Evolutionary conservation across 2,888 invertebrate species (phyloP), one percentile per base, ranked within the genome.

Genomic region (Dryomyza anilis): DNA sequence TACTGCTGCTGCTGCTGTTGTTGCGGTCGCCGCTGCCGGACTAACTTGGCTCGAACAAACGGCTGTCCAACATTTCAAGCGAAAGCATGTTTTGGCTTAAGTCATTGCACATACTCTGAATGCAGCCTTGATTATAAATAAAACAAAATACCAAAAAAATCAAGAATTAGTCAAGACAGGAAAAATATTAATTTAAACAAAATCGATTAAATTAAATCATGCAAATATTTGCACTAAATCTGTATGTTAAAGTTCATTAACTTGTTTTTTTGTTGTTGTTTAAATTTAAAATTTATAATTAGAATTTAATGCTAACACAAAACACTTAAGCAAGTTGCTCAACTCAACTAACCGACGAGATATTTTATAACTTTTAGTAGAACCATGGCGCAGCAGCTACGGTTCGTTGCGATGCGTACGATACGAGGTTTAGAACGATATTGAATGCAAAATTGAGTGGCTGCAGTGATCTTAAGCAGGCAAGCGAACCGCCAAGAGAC

Each of bases 331-430:
- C 8, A 30, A 30, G n/a, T n/a, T n/a, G n/a, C n/a, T n/a, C n/a
- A n/a, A n/a, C n/a, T 27, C 6, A 29, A 80, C 80, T 74, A 74
- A 79, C 79, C 79, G 67, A 78, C 73, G 65, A 79, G 73, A 74
- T 80, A 79, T 71, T 79, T 80, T 62, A 79, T 73, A 67, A 79
- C 76, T 74, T 71, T 74, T 65, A 79, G 70, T 63, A 79, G 72
- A 72, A 80, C 79, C 79, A 79, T 79, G 61, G 56, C 66, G 23
- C 10, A 16, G 43, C 45, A 48, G 43, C 27, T 3, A 19, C 36
- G 30, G 39, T n/a, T 14, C n/a, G 45, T 10, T 33, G 55, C 56
- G 74, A 72, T 78, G 80, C 73, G 74, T 70, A 68, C 79, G 69
- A 73, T 73, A 36, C 73, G 73, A 74, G 70, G 68, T 70, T 74